Base-by-base conservation (phyloP, 2,113 vertebrate genomes). In the Eleginops maclovinus region DNA sequence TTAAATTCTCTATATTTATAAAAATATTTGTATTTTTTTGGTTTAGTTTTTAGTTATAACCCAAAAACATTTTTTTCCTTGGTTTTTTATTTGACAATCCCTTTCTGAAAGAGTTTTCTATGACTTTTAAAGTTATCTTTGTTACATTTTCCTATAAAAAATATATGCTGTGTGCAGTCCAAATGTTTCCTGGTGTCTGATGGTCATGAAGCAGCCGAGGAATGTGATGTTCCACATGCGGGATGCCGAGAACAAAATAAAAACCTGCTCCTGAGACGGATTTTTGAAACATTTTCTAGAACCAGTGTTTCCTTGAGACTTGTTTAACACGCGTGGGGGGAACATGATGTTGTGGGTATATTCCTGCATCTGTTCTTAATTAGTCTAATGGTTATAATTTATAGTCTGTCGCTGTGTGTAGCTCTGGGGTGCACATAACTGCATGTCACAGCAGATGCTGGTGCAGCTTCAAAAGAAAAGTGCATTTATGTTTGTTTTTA, bases 281-380 rank as follows among this genome's bases (percentile, higher is more conserved):
- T 81, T 69, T 46, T 19, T 19, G 0, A 58, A 31, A 51, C 41
- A 36, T 40, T 46, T 53, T 63, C 12, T 51, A 41, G 16, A n/a
- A 63, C 19, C 4, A 44, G 0, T 2, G 54, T 17, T 44, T 63
- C 31, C 40, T 31, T 28, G 1, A 8, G 41, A 36, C 55, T 0
- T 16, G 7, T 1, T 16, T 17, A 43, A 60, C 49, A 58, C 56
- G 41, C 62, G 43, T 26, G 28, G 77, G 50, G 22, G 8, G 31
- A 77, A 58, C 49, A 24, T 47, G 41, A 60, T 60, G 36, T 58
- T 64, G 55, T 73, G 41, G 65, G 12, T 10, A 17, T 12, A 19
- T 61, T 58, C 36, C 49, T 47, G 17, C 66, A 77, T 65, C 73
- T 85, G 72, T n/a, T 55, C n/a, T 22, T 21, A 13, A 50, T 89